A percentile compares a stretch with the other conserved stretches of the same genome.
Conservation (phyloP, 2,113 vertebrate species). For the Psettodes erumei region DNA sequence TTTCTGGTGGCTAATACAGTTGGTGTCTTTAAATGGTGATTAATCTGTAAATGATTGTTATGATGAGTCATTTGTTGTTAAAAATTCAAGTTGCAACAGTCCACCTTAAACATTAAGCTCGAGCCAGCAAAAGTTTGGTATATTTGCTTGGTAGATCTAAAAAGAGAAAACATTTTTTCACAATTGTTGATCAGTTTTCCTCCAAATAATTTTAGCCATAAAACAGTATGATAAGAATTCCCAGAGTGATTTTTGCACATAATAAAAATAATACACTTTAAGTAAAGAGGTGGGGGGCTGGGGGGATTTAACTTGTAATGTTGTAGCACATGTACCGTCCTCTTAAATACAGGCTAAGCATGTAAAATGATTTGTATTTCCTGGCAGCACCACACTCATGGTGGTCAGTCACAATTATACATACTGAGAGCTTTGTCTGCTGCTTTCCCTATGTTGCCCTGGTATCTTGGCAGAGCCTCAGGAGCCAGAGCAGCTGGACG, state of each 20-base stretch:
- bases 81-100: neutral
- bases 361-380: neutral
- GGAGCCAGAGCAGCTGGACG: slow-evolving; percentile 31
- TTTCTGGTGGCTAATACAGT: neutral
- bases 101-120: neutral
- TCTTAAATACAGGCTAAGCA: neutral
- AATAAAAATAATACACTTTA: neutral
- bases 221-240: neutral
- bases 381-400: neutral
- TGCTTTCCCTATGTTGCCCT: slow-evolving; percentile 10
- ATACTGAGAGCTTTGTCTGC: slow-evolving; percentile 1
- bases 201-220: neutral
- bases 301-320: neutral
- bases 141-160: no score
- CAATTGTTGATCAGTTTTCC: neutral
- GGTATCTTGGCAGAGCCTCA: slow-evolving; percentile 30
- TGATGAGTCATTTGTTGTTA: neutral
- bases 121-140: neutral
- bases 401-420: neutral
- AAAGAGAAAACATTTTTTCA: no score
- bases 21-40: neutral
- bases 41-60: neutral
- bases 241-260: neutral
- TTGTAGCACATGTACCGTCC: neutral
- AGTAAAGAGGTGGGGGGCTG: no score